Base-by-base conservation (phyloP, 2,888 invertebrate species). In the Anarsia innoxiella region DNA sequence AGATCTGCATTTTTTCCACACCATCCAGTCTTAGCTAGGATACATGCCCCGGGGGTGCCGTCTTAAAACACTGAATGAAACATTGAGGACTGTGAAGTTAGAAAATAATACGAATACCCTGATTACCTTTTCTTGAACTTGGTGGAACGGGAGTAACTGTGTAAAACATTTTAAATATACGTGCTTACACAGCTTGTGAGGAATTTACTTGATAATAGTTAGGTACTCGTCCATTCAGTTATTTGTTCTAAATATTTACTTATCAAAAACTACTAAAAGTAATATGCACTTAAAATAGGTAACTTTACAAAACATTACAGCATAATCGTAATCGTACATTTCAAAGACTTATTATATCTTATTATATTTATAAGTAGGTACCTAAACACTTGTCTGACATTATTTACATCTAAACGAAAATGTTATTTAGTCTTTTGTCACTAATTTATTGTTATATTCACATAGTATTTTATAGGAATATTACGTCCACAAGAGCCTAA, bases 401-500 rank as follows among this genome's bases (percentile, higher is more conserved):
- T 72, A 74, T 73, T 46, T 74, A 80, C 71, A 74, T 45, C 59
- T 69, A 69, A 57, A 48, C 55, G 53, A 54, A 53, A 61, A 60
- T 62, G 49, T 61, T 58, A 53, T 65, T n/a, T 64, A 71, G 70
- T 74, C 69, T 71, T 74, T 66, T 70, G 53, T 66, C 64, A 69
- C 70, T 78, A 75, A 68, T 53, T 77, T 80, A 79, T 75, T 78
- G 73, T 78, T 74, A 72, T 79, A 80, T 79, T 77, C 80, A 82
- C 82, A 59, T 56, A 59, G n/a, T 49, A 56, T 53, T 48, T 51
- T 46, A 58, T 63, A 66, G 52, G 53, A 66, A 55, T 67, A 67
- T 63, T n/a, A n/a, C n/a, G 65, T 65, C 68, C 66, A 67, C 64
- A 65, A 58, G 58, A 65, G 58, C 56, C 63, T 75, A 73, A n/a